Conservation (phyloP, 2,797 vertebrate species). For the Nasua narica region DNA sequence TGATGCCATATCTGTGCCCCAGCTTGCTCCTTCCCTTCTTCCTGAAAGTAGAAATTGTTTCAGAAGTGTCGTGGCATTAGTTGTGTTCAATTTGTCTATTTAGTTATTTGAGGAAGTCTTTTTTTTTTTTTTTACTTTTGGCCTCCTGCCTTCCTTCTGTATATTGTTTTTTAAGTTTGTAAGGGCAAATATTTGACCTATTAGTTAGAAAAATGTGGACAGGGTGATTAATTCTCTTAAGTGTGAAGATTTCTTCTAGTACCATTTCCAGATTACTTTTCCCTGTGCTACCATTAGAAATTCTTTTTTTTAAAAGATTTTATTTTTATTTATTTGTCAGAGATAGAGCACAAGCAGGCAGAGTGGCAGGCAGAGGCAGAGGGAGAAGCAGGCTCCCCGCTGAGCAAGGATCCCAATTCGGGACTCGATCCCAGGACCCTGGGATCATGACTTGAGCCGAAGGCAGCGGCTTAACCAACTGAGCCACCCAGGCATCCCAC, state of each 20-base stretch:
- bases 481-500: no score
- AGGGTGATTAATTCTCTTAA: background rate
- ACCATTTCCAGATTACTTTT: background rate
- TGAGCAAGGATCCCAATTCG: no score
- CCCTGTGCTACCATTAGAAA: background rate
- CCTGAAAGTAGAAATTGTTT: constrained; percentile 46
- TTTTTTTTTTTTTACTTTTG: constrained; percentile 43
- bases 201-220: background rate
- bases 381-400: no score
- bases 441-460: no score
- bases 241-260: constrained; percentile 14
- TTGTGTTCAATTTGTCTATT: constrained; percentile 22
- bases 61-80: background rate
- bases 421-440: no score
- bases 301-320: background rate
- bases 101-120: constrained; percentile 25
- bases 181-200: background rate
- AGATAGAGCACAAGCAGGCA: no score
- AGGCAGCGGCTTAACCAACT: no score
- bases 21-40: constrained; percentile 1
- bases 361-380: no score
- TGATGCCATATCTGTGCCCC: background rate
- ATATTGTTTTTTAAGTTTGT: background rate
- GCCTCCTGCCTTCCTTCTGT: background rate
- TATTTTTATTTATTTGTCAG: no score